Conservation (phyloP, 2,113 vertebrate genomes). For the Athene cunicularia region DNA sequence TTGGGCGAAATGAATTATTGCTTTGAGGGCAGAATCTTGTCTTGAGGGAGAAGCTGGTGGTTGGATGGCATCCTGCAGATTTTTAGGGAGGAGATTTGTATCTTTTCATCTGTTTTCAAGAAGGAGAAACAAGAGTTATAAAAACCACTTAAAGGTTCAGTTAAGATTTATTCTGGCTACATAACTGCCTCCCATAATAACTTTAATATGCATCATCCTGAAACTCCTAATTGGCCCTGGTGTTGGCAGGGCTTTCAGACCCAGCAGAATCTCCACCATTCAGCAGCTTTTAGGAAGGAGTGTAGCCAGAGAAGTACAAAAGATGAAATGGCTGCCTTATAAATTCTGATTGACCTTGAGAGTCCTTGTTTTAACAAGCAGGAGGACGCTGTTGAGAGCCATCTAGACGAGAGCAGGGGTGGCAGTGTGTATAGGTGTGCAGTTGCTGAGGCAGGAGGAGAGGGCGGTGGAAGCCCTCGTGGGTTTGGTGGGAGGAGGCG, state of each 20-base stretch:
- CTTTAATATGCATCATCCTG: slow-evolving; percentile 71
- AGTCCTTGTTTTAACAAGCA: slow-evolving; percentile 45
- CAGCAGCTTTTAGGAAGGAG: slow-evolving; percentile 69
- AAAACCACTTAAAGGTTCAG: slow-evolving; percentile 64
- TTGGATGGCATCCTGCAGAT: slow-evolving; percentile 36
- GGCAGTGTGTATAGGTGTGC: background rate
- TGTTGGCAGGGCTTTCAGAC: slow-evolving; percentile 70
- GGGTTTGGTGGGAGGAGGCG: background rate
- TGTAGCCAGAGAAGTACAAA: slow-evolving; percentile 60
- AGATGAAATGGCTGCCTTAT: slow-evolving; percentile 69
- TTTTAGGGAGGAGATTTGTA: slow-evolving; percentile 16
- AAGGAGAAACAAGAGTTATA: slow-evolving; percentile 58
- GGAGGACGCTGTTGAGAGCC: background rate
- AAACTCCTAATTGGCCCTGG: slow-evolving; percentile 65
- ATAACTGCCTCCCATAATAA: slow-evolving; percentile 70
- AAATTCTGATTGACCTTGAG: slow-evolving; percentile 70
- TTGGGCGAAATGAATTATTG: background rate
- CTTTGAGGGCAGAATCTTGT: background rate
- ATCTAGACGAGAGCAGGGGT: background rate
- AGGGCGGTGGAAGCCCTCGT: background rate
- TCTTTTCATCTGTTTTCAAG: slow-evolving; percentile 54
- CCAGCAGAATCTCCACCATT: slow-evolving; percentile 53
- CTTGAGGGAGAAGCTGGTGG: background rate
- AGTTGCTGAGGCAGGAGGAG: background rate
- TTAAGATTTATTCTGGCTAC: slow-evolving; percentile 72